Evolutionary conservation across 2,888 invertebrate genomes (phyloP), one percentile per base, ranked within the genome.

Genomic region (Panopea generosa): DNA sequence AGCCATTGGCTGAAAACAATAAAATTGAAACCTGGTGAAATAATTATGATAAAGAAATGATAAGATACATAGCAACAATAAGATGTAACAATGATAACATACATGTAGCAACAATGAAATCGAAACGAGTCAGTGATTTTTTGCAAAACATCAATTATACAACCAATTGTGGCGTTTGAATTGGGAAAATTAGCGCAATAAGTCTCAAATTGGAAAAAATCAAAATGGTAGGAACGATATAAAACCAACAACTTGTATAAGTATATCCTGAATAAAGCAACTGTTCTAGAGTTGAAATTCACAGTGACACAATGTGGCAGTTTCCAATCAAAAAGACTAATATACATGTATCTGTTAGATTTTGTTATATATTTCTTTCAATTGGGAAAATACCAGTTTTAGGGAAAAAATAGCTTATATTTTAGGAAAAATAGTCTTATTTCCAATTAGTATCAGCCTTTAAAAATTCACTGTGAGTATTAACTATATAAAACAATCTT

Each of bases 201-300:
- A n/a, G n/a, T n/a, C n/a, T n/a, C n/a, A n/a, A n/a, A 40, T 40
- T 40, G 43, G 43, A 40, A 40, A 40, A 14, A 7, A 7, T 47
- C 49, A 47, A 47, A 47, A 7, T 47, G 49, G 49, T 47, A 47
- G 49, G 49, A 47, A 47, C 49, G 49, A 47, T 47, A 47, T 47
- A 47, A 47, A 47, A 47, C 49, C 49, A 47, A 47, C 49, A 47
- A 47, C 33, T 33, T 33, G 33, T 33, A 33, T 33, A 33, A 33
- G 33, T 33, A 33, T 33, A 33, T 7, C 33, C 33, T 33, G 33
- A 33, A 33, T 33, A 33, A 33, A 33, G 33, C 33, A 33, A 33
- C 33, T 33, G 33, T 33, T 33, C 33, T 33, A 33, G 6, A 33
- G 33, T 33, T 33, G 11, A 33, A 33, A 33, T 33, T 33, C 33